phyloP scores from a whole-genome alignment of 2,888 invertebrate genomes.

The Portevinia maculata region DNA sequence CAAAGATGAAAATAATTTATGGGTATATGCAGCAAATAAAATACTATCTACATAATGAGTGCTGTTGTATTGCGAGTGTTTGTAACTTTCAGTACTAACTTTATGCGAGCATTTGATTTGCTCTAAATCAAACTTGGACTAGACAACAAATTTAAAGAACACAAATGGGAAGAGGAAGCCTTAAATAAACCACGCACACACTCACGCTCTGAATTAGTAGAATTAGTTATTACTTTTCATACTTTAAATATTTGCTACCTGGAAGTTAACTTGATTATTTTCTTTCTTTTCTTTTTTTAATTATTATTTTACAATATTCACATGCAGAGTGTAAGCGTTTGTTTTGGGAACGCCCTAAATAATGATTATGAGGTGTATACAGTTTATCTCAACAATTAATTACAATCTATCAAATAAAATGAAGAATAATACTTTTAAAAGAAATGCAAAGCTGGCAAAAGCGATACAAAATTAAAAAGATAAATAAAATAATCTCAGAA shows the following conservation, averaged over 20 bases:
- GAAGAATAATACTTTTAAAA: conserved; percentile 16
- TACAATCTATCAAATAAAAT: conserved; percentile 50
- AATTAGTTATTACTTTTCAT: conserved; percentile 38
- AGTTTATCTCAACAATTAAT: conserved; percentile 35
- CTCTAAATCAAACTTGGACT: conserved; percentile 54
- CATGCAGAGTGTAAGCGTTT: conserved; percentile 57
- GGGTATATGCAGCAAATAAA: background rate
- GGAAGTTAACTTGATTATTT: conserved; percentile 68
- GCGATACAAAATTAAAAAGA: conserved; percentile 11
- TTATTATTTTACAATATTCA: conserved; percentile 69
- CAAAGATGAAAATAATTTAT: conserved; percentile 1
- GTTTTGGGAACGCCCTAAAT: conserved; percentile 55
- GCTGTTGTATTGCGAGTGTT: conserved; percentile 1
- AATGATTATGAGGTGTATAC: conserved; percentile 37
- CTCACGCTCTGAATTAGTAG: conserved; percentile 48
- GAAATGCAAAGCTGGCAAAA: conserved; percentile 16
- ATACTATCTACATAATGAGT: conserved; percentile 2
- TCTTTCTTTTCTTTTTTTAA: conserved; percentile 19
- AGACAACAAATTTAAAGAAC: conserved; percentile 41
- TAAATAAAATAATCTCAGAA: conserved; percentile 48
- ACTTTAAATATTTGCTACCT: conserved; percentile 61
- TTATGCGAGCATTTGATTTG: conserved; percentile 30
- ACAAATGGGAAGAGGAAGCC: conserved; percentile 22
- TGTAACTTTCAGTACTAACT: conserved; percentile 30
- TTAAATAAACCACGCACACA: conserved; percentile 50